A percentile compares a stretch with the other conserved stretches of the same genome.
phyloP scores from a whole-genome alignment of 2,797 vertebrate species.

The Lepidocolaptes lacrymiger region DNA sequence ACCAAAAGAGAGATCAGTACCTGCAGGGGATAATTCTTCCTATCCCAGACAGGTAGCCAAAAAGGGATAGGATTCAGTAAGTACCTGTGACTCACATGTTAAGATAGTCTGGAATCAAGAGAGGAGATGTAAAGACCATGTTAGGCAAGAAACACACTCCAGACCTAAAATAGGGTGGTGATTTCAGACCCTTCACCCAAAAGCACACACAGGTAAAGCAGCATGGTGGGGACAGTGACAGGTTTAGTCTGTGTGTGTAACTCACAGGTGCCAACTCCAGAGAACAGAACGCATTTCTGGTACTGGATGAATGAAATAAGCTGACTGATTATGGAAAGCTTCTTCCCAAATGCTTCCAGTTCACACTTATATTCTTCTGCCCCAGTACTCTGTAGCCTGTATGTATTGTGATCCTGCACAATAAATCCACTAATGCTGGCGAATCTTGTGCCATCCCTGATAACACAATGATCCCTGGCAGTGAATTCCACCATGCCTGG shows the following conservation, averaged over 20 bases:
- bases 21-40: conserved; percentile 8
- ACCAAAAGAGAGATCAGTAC: not conserved
- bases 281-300: not conserved
- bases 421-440: not conserved
- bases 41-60: not conserved
- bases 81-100: conserved; percentile 33
- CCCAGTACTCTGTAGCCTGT: not conserved
- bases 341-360: not conserved
- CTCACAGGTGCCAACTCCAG: not conserved
- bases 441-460: not conserved
- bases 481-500: not conserved
- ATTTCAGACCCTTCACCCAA: conserved; percentile 1
- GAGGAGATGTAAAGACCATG: not conserved
- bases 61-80: not conserved
- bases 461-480: not conserved
- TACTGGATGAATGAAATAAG: not conserved
- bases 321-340: not conserved
- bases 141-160: not conserved
- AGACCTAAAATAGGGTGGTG: not conserved
- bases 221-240: not conserved
- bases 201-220: not conserved
- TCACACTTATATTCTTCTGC: not conserved
- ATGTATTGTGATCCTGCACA: not conserved
- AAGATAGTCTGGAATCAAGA: not conserved
- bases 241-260: not conserved